phyloP scores from a whole-genome alignment of 2,888 invertebrate genomes.

The Apoda limacodes region DNA sequence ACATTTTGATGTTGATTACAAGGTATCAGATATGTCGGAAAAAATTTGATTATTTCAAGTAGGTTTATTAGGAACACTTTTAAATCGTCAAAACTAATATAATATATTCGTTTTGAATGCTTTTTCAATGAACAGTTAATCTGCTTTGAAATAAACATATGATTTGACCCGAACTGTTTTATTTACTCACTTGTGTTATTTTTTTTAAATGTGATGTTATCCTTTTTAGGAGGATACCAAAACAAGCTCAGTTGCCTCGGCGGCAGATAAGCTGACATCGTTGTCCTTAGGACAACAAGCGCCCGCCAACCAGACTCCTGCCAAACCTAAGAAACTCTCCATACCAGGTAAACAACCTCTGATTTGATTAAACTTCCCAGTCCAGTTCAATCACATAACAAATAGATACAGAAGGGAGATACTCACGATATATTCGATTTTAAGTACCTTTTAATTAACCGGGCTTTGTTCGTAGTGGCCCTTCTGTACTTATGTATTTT shows the following conservation, averaged over 20 bases:
- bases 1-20: no score
- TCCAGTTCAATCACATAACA: no score
- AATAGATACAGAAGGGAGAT: no score
- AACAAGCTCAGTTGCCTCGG: conserved; percentile 35
- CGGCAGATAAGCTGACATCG: conserved; percentile 53
- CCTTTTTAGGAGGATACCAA: conserved; percentile 37
- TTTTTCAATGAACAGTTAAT: neutral
- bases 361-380: neutral
- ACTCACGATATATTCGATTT: no score
- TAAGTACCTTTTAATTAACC: no score
- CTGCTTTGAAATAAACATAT: no score
- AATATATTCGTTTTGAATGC: conserved; percentile 7
- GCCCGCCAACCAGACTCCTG: conserved; percentile 22
- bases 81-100: no score
- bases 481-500: no score
- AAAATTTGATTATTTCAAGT: no score
- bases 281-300: conserved; percentile 33
- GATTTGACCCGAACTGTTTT: neutral
- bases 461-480: no score
- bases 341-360: conserved; percentile 66
- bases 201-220: neutral
- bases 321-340: conserved; percentile 83
- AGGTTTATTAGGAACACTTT: no score
- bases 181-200: neutral
- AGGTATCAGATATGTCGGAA: no score